A percentile compares a stretch with the other conserved stretches of the same genome.
Evolutionary conservation across 2,797 vertebrate genomes (phyloP).

Genomic region (Oceanodroma leucorhoa): DNA sequence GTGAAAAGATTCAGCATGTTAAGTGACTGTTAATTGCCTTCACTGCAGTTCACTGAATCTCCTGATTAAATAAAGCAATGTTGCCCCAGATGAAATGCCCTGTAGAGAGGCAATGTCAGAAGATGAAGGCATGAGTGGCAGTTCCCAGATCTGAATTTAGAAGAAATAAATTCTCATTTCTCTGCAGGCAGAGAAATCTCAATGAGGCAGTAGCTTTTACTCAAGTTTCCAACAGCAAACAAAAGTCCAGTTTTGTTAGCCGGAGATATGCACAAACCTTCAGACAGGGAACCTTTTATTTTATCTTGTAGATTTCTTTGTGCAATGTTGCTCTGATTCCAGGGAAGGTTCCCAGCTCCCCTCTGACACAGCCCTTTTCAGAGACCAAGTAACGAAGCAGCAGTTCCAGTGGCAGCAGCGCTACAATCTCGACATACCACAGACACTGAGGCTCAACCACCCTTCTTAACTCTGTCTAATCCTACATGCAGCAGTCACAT

Average conservation of each 20-base stretch:
- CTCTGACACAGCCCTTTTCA: neutral
- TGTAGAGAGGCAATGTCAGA: neutral
- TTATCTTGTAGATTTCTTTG: neutral
- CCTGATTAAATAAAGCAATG: neutral
- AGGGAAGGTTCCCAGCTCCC: neutral
- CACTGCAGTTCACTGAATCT: slow-evolving; percentile 10
- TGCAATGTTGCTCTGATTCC: neutral
- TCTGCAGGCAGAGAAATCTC: neutral
- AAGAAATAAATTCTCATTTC: slow-evolving; percentile 12
- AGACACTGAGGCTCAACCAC: neutral
- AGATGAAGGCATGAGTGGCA: neutral
- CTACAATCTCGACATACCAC: accelerated
- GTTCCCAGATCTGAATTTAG: neutral
- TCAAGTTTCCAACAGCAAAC: neutral
- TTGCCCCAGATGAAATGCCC: neutral
- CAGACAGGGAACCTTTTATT: neutral
- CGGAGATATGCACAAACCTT: neutral
- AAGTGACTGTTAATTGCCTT: neutral
- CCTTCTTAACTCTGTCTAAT: neutral
- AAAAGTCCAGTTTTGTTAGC: neutral
- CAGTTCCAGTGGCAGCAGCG: accelerated
- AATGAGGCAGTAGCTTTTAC: neutral
- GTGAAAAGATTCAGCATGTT: neutral
- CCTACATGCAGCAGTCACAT: neutral
- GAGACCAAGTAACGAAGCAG: accelerated